These are phyloP conservation scores for Myxocyprinus asiaticus DNA, from an alignment of 2,113 vertebrate genomes.

Conservation along the genomic window DNA sequence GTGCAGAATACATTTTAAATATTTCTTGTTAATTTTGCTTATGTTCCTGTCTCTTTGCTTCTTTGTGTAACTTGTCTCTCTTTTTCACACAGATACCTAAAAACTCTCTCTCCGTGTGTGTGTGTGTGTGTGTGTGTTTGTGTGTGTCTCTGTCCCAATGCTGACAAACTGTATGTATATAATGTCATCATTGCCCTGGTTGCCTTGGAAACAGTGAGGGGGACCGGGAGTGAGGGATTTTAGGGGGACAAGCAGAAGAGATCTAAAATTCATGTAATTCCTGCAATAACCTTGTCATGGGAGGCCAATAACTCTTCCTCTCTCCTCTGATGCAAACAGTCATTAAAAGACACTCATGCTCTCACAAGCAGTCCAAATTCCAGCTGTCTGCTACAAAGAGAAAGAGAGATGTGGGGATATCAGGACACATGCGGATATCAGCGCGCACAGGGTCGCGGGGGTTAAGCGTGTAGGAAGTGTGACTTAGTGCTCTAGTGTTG, in stretches of 20 bases:
- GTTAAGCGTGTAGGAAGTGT: constrained; percentile 17
- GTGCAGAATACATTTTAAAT: too few relatives aligned
- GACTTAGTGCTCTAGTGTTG: not conserved
- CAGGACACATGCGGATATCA: not conserved
- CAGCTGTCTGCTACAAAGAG: constrained; percentile 8
- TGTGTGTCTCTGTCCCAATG: constrained; percentile 1
- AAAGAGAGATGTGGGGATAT: not conserved
- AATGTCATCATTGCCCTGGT: too few relatives aligned
- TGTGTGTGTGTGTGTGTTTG: constrained; percentile 11
- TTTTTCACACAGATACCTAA: too few relatives aligned
- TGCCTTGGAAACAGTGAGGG: too few relatives aligned
- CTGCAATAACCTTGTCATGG: constrained; percentile 42
- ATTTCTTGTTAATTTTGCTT: too few relatives aligned
- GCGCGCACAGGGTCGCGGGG: not conserved
- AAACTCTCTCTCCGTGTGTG: not conserved
- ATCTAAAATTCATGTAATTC: constrained; percentile 38
- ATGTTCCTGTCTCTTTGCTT: too few relatives aligned
- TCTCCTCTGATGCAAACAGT: constrained; percentile 21
- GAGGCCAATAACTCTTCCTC: constrained; percentile 4
- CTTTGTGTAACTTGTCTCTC: too few relatives aligned
- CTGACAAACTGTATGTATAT: too few relatives aligned
- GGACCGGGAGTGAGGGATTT: too few relatives aligned
- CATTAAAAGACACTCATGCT: constrained; percentile 14
- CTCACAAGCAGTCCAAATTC: constrained; percentile 10
- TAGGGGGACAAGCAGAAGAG: not conserved